phyloP scores from a whole-genome alignment of 2,113 vertebrate genomes.

The Setophaga kirtlandii region DNA sequence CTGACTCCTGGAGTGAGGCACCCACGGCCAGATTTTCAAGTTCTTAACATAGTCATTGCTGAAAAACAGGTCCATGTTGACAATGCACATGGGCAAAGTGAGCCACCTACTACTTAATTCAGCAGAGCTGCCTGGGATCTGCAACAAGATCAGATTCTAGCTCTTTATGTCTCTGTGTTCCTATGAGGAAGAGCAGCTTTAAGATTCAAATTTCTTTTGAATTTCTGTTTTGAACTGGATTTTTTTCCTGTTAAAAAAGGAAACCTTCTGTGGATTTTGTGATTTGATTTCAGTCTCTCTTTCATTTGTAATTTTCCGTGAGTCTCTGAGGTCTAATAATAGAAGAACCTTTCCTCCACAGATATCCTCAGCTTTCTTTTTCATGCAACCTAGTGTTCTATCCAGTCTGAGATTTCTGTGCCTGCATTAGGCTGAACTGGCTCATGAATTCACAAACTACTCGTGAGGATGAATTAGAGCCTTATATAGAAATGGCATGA shows the following conservation, averaged over 20 bases:
- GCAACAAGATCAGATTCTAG: background rate
- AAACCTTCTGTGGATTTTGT: background rate
- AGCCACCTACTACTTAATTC: background rate
- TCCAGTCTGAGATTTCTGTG: background rate
- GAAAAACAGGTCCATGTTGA: slow-evolving; percentile 45
- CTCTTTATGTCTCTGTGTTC: background rate
- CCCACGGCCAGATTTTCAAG: slow-evolving; percentile 38
- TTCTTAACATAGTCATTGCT: background rate
- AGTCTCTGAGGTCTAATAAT: background rate
- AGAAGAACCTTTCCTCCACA: background rate
- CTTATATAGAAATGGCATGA: background rate
- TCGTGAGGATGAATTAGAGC: background rate
- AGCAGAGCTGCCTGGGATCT: background rate
- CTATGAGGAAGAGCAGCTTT: background rate
- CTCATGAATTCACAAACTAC: background rate
- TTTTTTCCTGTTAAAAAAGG: background rate
- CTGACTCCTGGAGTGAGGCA: background rate
- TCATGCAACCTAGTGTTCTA: background rate
- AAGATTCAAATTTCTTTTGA: background rate
- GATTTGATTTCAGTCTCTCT: background rate
- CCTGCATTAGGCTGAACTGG: background rate
- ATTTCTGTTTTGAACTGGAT: background rate
- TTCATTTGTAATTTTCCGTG: background rate
- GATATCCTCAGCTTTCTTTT: background rate
- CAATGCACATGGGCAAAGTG: background rate